Base-by-base conservation (phyloP, 2,113 vertebrate species). In the Corvus moneduloides region DNA sequence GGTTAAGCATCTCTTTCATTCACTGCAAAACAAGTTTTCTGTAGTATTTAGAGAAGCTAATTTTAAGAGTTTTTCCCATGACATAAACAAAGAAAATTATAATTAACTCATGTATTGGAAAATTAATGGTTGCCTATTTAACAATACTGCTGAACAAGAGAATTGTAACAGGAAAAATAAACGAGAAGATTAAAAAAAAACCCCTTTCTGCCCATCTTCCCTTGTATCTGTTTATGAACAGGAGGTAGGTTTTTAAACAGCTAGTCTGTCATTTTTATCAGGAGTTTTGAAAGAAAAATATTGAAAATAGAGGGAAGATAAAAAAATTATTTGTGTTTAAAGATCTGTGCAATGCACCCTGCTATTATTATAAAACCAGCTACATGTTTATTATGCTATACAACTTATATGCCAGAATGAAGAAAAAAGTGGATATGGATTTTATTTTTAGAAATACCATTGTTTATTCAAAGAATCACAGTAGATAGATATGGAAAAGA, bases 391-490 rank as follows among this genome's bases (percentile, higher is more conserved):
- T 73, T 68, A 81, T 15, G 32, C 58, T 93, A n/a, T 30, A 54
- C n/a, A 89, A 76, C 21, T 62, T 78, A 9, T 39, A 72, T 89
- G 44, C 32, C 58, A 87, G 41, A 93, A 94, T 68, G 61, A 95
- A 92, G 73, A 84, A 96, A 85, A 94, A 93, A 93, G 28, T 90
- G 72, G 68, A 91, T 96, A 59, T 95, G 67, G 52, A n/a, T 43
- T 63, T 77, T 64, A 16, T 39, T 90, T 74, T 77, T 33, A 89
- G 69, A 93, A 94, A 95, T 64, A 56, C 17, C 61, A 69, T 75
- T 77, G 48, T 97, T 97, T 96, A 97, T 97, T 97, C 69, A 91
- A 64, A 95, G 67, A 94, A 79, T 84, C 66, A 93, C 85, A 97
- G 78, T 55, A 86, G 87, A 80, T 76, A 92, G 95, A 81, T 64